phyloP scores from a whole-genome alignment of 2,113 vertebrate genomes.

The human region DNA sequence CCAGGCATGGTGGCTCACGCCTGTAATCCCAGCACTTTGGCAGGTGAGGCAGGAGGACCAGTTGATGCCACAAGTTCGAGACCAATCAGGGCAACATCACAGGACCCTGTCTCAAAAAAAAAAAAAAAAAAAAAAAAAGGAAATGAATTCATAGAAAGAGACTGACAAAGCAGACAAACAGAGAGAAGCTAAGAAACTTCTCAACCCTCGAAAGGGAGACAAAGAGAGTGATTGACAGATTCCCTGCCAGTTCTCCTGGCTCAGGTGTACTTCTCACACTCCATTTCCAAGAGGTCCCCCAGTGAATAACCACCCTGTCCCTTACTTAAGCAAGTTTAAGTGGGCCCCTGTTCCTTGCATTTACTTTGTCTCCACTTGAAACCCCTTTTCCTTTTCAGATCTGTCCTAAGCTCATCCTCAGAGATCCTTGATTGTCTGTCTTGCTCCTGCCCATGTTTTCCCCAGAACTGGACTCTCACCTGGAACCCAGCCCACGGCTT shows the following conservation, averaged over 20 bases:
- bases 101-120: not conserved
- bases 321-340: not conserved
- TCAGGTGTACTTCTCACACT: not conserved
- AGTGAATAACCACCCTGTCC: not conserved
- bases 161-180: not conserved
- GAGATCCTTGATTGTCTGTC: not conserved
- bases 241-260: not conserved
- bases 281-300: not conserved
- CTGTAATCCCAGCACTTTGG: too few relatives aligned
- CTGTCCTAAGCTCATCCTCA: not conserved
- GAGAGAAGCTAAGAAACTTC: not conserved
- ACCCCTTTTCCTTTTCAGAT: not conserved
- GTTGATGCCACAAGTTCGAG: too few relatives aligned
- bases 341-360: not conserved
- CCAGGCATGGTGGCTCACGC: too few relatives aligned
- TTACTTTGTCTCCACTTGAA: not conserved
- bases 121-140: not conserved
- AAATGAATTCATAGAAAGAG: constrained; percentile 3
- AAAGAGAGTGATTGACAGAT: not conserved
- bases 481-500: not conserved
- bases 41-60: too few relatives aligned
- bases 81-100: too few relatives aligned
- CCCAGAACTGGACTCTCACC: not conserved
- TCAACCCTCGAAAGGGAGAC: not conserved
- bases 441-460: not conserved